phyloP scores from a whole-genome alignment of 1,140 invertebrate genomes.

The Lepidostoma basale region DNA sequence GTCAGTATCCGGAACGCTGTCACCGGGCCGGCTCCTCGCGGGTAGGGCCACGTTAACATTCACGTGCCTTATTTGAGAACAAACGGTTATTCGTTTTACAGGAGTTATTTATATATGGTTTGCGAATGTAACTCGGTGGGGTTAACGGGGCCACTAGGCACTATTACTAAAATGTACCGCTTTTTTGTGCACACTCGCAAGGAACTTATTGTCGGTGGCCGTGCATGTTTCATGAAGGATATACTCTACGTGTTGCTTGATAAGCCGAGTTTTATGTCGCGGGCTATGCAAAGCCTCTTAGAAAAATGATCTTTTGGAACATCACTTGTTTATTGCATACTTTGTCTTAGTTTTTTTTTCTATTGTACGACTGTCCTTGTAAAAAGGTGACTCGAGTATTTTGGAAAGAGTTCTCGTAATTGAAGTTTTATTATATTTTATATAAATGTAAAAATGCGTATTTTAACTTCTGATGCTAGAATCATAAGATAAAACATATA shows the following conservation, averaged over 20 bases:
- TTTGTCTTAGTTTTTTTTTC: too few relatives aligned
- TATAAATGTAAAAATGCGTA: too few relatives aligned
- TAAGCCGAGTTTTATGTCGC: slow-evolving; percentile 13
- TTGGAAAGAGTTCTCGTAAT: too few relatives aligned
- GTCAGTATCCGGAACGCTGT: slow-evolving; percentile 45
- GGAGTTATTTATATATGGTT: slow-evolving; percentile 38
- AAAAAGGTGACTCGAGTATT: too few relatives aligned
- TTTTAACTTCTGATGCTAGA: too few relatives aligned
- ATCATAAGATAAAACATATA: too few relatives aligned
- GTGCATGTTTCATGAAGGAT: slow-evolving; percentile 20
- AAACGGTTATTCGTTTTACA: slow-evolving; percentile 45
- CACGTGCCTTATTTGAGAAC: slow-evolving; percentile 45
- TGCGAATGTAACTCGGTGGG: slow-evolving; percentile 15
- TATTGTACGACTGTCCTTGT: too few relatives aligned
- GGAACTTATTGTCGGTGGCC: slow-evolving; percentile 11
- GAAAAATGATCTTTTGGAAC: too few relatives aligned
- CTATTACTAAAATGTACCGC: slow-evolving; percentile 14
- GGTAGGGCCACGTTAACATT: slow-evolving; percentile 36
- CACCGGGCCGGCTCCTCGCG: slow-evolving; percentile 28
- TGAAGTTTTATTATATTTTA: too few relatives aligned
- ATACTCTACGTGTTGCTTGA: slow-evolving; percentile 5
- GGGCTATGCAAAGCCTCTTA: too few relatives aligned
- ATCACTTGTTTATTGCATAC: too few relatives aligned
- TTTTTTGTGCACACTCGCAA: slow-evolving; percentile 11
- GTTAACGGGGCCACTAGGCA: slow-evolving; percentile 19